Base-by-base conservation (phyloP, 2,888 invertebrate species). In the Cataglyphis livida region DNA sequence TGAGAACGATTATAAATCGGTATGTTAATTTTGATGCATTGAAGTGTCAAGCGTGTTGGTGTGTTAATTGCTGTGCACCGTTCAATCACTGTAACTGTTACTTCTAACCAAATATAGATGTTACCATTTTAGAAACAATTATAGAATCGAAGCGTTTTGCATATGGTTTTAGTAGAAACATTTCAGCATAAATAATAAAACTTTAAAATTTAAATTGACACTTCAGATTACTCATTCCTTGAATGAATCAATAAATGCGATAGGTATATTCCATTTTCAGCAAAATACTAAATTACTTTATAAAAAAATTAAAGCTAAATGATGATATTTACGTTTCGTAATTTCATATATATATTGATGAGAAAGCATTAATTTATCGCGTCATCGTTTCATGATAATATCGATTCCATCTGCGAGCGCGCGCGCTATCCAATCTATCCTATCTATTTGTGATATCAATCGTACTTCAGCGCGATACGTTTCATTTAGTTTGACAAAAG, bases 11-110 rank as follows among this genome's bases (percentile, higher is more conserved):
- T 59, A 59, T 68, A 78, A 78, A 78, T 78, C 68, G 78, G 61
- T 70, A 70, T 70, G 70, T 78, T 59, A 21, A 70, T 78, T 78
- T 70, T 78, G 78, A 78, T 35, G 70, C 48, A 78, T 78, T 59
- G 59, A 48, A 44, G 32, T 7, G 35, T 18, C 18, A 35, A 78
- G 18, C 41, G 57, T 59, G n/a, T 18, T 32, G 32, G 59, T 21
- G 21, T 21, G 21, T 79, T 44, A 61, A 68, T 78, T 35, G 44
- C 44, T 12, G 35, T 9, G n/a, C 10, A 18, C 1, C 35, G 70
- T 12, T 79, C 78, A 48, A 70, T 79, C 78, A 78, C 21, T 59
- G 70, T 61, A 70, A 61, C 70, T 44, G 35, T 79, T 79, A 59
- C 35, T 70, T 79, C 32, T 44, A 64, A 61, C 7, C 70, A 61